Base-by-base conservation (phyloP, 1,140 invertebrate genomes). In the Grapholita molesta region DNA sequence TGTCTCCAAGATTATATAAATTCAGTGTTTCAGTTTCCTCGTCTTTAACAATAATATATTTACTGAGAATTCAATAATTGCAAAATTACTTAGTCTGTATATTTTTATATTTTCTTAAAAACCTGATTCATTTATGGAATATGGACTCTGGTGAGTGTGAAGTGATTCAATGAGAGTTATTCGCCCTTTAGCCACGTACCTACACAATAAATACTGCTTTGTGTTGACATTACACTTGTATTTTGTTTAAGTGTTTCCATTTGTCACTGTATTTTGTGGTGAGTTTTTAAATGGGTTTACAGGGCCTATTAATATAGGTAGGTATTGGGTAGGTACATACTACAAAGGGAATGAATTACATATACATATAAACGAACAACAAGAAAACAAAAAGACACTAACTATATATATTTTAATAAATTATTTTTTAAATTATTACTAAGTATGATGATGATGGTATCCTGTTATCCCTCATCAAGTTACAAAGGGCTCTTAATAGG, bases 131-230 rank as follows among this genome's bases (percentile, higher is more conserved):
- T 61, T 61, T 30, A 61, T 28, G 15, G 8, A 61, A 15, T 25
- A 61, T 25, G 24, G 12, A 28, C 24, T 6, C 3, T 61, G n/a
- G n/a, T 30, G 24, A 61, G n/a, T 61, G 15, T 48, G 18, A 30
- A 21, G 55, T 61, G 55, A 61, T 28, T 61, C 55, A 61, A 18
- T 21, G 11, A 28, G 25, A 61, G 55, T 28, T 30, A 61, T 61
- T 61, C 32, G 55, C 55, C 55, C 55, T 61, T 61, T 30, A 57
- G 24, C 9, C 12, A 4, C 53, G 25, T 25, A 25, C n/a, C 8
- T 57, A 48, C 42, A 48, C 7, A 57, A 57, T 57, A 57, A 24
- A 57, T 57, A 57, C 25, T 57, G 4, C 53, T 57, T 28, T 57
- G 53, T 21, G 42, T 48, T 48, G 42, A 48, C 42, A 48, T 21